Base-by-base conservation (phyloP, 2,797 vertebrate species). In the Chrysocyon brachyurus region DNA sequence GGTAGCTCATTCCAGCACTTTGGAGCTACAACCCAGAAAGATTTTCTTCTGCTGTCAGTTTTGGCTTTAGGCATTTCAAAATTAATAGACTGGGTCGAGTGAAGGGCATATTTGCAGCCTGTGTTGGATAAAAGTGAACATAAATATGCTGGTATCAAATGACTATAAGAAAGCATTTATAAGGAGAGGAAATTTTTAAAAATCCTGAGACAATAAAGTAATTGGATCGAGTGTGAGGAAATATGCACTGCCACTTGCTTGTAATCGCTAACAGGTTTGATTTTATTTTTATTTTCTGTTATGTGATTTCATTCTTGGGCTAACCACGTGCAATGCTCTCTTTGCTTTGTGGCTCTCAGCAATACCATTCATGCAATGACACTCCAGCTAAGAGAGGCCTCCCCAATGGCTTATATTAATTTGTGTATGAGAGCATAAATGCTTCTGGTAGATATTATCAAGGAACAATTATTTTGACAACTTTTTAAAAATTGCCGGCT, bases 21-120 rank as follows among this genome's bases (percentile, higher is more conserved):
- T 78, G 78, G 31, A 95, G 40, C 40, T 31, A 73, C 66, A 86
- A 54, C 36, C 79, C 70, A 77, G 49, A 92, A 96, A 52, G 59
- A 84, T 79, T 95, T 92, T 52, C 94, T 91, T 93, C 87, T 2
- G 0, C 64, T 59, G 82, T 90, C 84, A 73, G 61, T 90, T 93
- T 81, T 96, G 82, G 84, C 96, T 97, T 75, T 72, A 94, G 96
- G 97, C 93, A 82, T 87, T 92, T 95, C 83, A 93, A 96, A 97
- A 95, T 97, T 97, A 97, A 97, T 94, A 94, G 75, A 89, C 79
- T 93, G 59, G 87, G 96, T 96, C 28, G 2, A 94, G 52, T 92
- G 90, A 95, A 93, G 91, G 91, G 66, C 56, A 64, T 16, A 72
- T 92, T 91, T 96, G 79, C 64, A 96, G 91, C 15, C 87, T 64